phyloP scores from a whole-genome alignment of 2,797 vertebrate species.

The Geotrypetes seraphini region DNA sequence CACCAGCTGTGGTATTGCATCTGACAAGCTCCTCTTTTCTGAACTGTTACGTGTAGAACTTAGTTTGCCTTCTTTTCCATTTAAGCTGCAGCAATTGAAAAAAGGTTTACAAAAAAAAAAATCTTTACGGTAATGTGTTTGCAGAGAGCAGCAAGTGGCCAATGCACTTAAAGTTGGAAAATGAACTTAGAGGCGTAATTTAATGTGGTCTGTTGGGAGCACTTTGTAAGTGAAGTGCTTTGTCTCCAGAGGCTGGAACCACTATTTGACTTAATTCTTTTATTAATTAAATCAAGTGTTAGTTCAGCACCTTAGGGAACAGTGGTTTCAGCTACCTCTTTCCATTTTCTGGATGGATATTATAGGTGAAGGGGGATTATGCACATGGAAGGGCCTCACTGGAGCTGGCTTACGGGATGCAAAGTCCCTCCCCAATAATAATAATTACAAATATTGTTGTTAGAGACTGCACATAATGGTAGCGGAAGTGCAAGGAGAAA shows the following conservation, averaged over 20 bases:
- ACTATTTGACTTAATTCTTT: slow-evolving; percentile 4
- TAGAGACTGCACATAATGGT: no score
- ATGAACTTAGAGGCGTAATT: not conserved
- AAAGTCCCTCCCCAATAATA: no score
- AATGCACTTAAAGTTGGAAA: not conserved
- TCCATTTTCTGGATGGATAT: not conserved
- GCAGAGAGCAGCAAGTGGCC: no score
- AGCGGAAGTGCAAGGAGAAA: no score
- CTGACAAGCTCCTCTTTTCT: not conserved
- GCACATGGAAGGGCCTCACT: not conserved
- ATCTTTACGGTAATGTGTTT: no score
- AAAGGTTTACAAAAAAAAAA: no score
- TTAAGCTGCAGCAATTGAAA: no score
- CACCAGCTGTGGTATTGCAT: not conserved
- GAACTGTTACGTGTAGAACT: no score
- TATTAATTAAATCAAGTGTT: slow-evolving; percentile 7
- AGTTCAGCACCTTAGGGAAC: not conserved
- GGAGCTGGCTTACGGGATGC: no score
- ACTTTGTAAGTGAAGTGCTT: not conserved
- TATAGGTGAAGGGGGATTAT: not conserved
- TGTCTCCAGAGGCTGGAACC: not conserved
- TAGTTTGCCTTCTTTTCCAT: no score
- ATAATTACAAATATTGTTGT: no score
- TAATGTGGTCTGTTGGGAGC: not conserved
- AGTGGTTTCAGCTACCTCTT: not conserved